phyloP scores from a whole-genome alignment of 2,888 invertebrate genomes.

The Dione vanillae region DNA sequence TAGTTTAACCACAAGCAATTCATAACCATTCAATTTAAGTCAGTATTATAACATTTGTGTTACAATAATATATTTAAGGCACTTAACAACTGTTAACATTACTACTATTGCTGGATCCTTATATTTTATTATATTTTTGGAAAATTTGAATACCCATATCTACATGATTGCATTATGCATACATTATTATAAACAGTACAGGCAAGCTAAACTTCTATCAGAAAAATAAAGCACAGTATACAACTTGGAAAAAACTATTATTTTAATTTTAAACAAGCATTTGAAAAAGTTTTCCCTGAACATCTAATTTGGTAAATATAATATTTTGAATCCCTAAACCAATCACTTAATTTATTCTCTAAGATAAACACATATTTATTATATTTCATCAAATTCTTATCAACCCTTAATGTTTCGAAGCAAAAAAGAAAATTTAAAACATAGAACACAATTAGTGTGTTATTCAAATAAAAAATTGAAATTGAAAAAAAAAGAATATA shows the following conservation, averaged over 20 bases:
- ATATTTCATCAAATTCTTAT: neutral
- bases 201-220: neutral
- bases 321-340: constrained; percentile 1
- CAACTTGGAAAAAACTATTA: neutral
- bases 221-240: neutral
- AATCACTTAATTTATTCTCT: neutral
- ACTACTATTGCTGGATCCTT: constrained; percentile 13
- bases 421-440: neutral
- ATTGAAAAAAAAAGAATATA: neutral
- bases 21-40: neutral
- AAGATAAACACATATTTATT: neutral
- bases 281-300: neutral
- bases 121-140: neutral
- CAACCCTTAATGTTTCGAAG: neutral
- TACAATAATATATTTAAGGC: constrained; percentile 4
- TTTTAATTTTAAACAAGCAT: neutral
- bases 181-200: neutral
- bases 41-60: neutral
- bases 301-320: neutral
- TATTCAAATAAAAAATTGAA: neutral
- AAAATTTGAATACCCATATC: neutral
- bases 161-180: neutral
- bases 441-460: neutral
- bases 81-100: constrained; percentile 1
- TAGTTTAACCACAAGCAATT: constrained; percentile 1